Base-by-base conservation (phyloP, 2,113 vertebrate species). In the Microtus richardsoni region DNA sequence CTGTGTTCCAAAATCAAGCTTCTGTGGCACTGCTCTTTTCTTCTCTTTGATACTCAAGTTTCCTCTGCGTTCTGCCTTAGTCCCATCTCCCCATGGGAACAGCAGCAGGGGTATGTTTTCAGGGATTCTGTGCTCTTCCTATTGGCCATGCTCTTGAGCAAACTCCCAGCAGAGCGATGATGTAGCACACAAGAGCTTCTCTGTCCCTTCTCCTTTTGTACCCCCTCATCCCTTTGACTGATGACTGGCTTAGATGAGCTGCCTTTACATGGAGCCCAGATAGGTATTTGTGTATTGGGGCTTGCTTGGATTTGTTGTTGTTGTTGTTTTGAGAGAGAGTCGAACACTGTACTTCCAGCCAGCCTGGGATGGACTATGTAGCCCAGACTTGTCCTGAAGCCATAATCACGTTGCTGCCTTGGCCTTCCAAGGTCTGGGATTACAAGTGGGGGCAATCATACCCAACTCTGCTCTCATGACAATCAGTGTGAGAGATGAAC, bases 1-100 rank as follows among this genome's bases (percentile, higher is more conserved):
- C 58, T 75, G 68, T 33, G 21, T 47, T 87, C 33, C 52, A 28
- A 36, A 44, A 41, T 19, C 7, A 41, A 64, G 68, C 13, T 39
- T 7, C 4, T 5, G 22, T 13, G 10, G 44, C 10, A 26, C 8
- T 17, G 16, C 36, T 17, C 36, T 2, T 16, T 2, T 21, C 52
- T 33, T 4, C 11, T 21, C 0, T 71, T 22, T n/a, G n/a, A 26
- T 39, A 0, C 14, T 58, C 62, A 19, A 12, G 39, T n/a, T 85
- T 80, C n/a, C 54, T 90, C 39, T 79, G 4, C 0, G 7, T 36
- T 13, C 24, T 19, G 26, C 24, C 6, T 2, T 17, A 16, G 16
- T 74, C 19, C 28, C 12, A 0, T 33, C 16, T 47, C 8, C 13
- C 78, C 5, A 13, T 30, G 54, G 75, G 39, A 64, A 54, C 7